phyloP scores from a whole-genome alignment of 2,113 vertebrate species.

The Ia io region DNA sequence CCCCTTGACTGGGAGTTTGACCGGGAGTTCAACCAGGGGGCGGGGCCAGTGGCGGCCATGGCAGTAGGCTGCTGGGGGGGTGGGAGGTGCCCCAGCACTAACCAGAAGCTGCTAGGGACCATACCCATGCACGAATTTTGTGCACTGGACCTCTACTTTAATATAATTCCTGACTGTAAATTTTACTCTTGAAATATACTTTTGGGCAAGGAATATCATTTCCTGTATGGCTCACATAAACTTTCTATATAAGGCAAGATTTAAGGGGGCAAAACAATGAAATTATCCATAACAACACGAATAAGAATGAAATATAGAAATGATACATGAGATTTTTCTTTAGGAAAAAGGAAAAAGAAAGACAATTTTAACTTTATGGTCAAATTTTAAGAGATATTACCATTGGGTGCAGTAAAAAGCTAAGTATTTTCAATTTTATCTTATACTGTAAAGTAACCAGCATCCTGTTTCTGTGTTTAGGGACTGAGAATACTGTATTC shows the following conservation, averaged over 20 bases:
- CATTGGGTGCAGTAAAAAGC: neutral
- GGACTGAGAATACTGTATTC: neutral
- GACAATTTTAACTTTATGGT: neutral
- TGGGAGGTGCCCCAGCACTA: too few species aligned
- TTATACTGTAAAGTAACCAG: neutral
- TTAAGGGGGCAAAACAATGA: slow-evolving; percentile 2
- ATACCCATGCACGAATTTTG: too few species aligned
- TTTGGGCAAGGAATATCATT: neutral
- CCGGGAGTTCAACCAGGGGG: too few species aligned
- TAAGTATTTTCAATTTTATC: slow-evolving; percentile 31
- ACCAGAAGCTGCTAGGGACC: too few species aligned
- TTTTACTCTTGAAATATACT: slow-evolving; percentile 23
- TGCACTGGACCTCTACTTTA: neutral
- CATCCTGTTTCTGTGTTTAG: neutral
- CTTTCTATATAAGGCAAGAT: neutral
- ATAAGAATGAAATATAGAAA: neutral
- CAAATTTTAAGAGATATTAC: slow-evolving; percentile 25
- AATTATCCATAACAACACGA: neutral
- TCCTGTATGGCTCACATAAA: neutral
- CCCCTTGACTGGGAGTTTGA: too few species aligned
- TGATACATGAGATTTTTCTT: neutral
- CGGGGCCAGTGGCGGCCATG: too few species aligned
- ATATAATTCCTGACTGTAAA: slow-evolving; percentile 2
- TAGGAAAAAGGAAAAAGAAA: neutral
- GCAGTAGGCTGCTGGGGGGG: too few species aligned